A percentile compares a stretch with the other conserved stretches of the same genome.
These are phyloP conservation scores for Lasioglossum marginatum DNA, from an alignment of 2,888 invertebrate genomes.

Conservation along the genomic window DNA sequence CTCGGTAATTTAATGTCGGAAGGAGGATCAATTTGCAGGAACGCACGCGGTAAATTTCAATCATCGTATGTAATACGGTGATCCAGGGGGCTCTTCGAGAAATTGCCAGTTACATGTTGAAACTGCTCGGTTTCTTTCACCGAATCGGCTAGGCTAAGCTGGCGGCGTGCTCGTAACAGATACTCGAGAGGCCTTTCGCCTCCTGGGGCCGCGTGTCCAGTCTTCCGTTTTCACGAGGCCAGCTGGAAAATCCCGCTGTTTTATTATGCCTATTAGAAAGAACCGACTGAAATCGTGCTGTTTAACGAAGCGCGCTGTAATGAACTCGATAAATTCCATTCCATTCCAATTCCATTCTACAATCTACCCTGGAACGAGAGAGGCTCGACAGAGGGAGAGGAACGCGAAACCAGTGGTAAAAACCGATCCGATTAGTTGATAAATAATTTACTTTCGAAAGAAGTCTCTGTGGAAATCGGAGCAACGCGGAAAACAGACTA, in stretches of 20 bases:
- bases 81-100: slow-evolving; percentile 33
- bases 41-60: slow-evolving; percentile 11
- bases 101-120: slow-evolving; percentile 66
- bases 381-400: not conserved
- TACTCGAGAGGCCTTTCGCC: slow-evolving; percentile 70
- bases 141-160: slow-evolving; percentile 44
- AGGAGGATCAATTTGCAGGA: slow-evolving; percentile 8
- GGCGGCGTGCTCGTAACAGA: slow-evolving; percentile 58
- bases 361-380: not conserved
- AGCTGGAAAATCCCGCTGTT: slow-evolving; percentile 55
- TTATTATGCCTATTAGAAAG: slow-evolving; percentile 53
- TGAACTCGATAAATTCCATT: slow-evolving; percentile 48
- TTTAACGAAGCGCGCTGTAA: slow-evolving; percentile 37
- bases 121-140: slow-evolving; percentile 72
- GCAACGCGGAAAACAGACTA: not conserved
- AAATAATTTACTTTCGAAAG: slow-evolving; percentile 6
- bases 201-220: slow-evolving; percentile 67
- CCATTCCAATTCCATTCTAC: slow-evolving; percentile 2
- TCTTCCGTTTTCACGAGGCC: slow-evolving; percentile 77
- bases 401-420: not conserved
- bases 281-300: slow-evolving; percentile 49
- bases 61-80: slow-evolving; percentile 5
- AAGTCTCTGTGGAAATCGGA: slow-evolving; percentile 3
- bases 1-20: not conserved
- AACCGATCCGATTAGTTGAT: not conserved